Conservation (phyloP, 2,113 vertebrate species). For the Chloropsis cyanopogon region DNA sequence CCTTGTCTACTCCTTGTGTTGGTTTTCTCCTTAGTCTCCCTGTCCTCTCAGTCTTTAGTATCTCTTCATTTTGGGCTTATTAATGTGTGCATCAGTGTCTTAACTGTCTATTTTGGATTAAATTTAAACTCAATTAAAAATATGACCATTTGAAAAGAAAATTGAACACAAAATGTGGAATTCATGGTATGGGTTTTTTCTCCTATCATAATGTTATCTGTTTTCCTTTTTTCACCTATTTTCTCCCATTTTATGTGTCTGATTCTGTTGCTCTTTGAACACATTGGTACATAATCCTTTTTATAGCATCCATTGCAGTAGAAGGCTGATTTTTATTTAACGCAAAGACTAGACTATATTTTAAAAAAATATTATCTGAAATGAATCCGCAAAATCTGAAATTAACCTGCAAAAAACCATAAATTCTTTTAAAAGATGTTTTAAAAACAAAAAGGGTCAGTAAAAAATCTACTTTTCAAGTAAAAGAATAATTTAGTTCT, state of each 20-base stretch:
- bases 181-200: neutral
- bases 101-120: neutral
- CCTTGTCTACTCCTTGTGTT: neutral
- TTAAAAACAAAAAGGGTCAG: neutral
- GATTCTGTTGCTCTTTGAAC: neutral
- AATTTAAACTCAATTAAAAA: neutral
- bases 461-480: neutral
- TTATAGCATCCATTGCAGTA: neutral
- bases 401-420: neutral
- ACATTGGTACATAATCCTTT: neutral
- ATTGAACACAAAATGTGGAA: neutral
- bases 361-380: neutral
- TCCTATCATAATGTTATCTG: neutral
- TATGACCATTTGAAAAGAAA: neutral
- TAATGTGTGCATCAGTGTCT: neutral
- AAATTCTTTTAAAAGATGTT: fast-evolving
- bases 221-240: neutral
- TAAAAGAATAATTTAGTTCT: neutral
- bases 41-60: neutral
- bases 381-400: neutral
- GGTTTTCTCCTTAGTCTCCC: neutral
- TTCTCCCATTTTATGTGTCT: neutral
- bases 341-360: neutral
- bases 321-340: neutral
- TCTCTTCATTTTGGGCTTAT: neutral